These are phyloP conservation scores for Mactromeris polynyma DNA, from an alignment of 2,888 invertebrate genomes.

Conservation along the genomic window DNA sequence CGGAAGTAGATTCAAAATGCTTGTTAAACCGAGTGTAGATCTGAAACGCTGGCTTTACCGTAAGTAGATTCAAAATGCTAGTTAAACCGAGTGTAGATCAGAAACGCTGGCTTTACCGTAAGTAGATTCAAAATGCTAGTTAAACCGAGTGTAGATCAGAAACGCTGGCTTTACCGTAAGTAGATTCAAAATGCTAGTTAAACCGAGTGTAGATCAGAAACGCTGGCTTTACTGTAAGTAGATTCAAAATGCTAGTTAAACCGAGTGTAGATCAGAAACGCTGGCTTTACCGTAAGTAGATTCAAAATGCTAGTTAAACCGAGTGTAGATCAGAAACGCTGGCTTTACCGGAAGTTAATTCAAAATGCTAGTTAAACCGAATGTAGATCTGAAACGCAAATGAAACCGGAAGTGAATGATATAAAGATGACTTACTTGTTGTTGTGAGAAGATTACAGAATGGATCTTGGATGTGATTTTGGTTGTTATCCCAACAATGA, in stretches of 20 bases:
- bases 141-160: no score
- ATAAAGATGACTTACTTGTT: conserved; percentile 45
- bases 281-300: background rate
- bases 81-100: no score
- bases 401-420: background rate
- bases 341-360: background rate
- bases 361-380: background rate
- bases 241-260: background rate
- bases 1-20: no score
- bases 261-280: background rate
- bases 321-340: background rate
- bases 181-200: no score
- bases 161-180: no score
- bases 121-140: no score
- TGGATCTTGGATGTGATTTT: conserved; percentile 52
- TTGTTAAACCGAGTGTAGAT: no score
- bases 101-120: no score
- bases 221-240: no score
- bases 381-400: background rate
- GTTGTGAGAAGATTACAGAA: conserved; percentile 64
- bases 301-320: background rate
- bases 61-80: no score
- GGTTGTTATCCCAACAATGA: conserved; percentile 61
- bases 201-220: background rate
- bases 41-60: no score